Base-by-base conservation (phyloP, 2,888 invertebrate species). In the Aleiodes alternator region DNA sequence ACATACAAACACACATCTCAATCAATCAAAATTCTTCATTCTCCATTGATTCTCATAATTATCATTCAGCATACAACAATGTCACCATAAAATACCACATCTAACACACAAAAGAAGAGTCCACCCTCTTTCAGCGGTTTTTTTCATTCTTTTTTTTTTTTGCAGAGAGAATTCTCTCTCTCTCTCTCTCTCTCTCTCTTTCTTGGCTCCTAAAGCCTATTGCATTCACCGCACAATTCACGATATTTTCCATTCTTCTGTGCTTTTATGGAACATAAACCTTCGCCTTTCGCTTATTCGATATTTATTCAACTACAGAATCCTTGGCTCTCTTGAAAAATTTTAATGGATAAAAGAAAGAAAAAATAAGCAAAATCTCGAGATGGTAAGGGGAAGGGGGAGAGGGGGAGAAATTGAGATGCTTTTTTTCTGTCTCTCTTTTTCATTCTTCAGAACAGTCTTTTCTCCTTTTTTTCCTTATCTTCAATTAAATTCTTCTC, bases 231-330 rank as follows among this genome's bases (percentile, higher is more conserved):
- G 34, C 34, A 59, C 34, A 34, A 34, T 59, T 34, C n/a, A 59
- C 31, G 12, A 59, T 59, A 59, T 59, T 59, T 23, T 59, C 34
- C 34, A 7, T 31, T 12, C 34, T 59, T 34, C 5, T 14, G 31
- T 31, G 14, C 59, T 57, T 57, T 57, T 31, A 57, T n/a, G n/a
- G 29, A 31, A 23, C 6, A 57, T 59, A 70, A 70, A 70, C 66
- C 75, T 55, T 61, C 70, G 14, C 70, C 69, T 70, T 70, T 56
- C 69, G 53, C 70, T 75, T 64, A 59, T 34, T 59, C 34, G 34
- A 59, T 59, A 59, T 59, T 12, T 59, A 59, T 59, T 34, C 59
- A 59, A 59, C 59, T 4, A 12, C 3, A 34, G 59, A 23, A 23
- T n/a, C 34, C 59, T 59, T 59, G 59, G 59, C 0, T 43, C 43